Conservation (phyloP, 2,888 invertebrate species). For the Pristionchus entomophagus region DNA sequence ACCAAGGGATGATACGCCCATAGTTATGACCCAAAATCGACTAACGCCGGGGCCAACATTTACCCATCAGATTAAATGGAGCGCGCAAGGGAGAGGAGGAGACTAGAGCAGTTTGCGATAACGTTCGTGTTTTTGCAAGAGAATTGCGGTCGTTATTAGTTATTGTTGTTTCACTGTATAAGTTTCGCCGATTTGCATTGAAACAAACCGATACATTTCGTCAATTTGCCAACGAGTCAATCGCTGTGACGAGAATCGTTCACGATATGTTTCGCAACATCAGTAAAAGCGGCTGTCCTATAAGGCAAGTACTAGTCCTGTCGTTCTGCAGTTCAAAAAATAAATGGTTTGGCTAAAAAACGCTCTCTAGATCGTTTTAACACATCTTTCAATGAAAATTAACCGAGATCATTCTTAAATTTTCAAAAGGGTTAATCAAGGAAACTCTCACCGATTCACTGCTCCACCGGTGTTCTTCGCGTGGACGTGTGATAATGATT, state of each 20-base stretch:
- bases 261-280: no score
- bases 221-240: no score
- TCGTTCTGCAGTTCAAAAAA: neutral
- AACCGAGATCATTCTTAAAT: no score
- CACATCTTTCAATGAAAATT: no score
- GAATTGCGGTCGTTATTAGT: no score
- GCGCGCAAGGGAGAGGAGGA: neutral
- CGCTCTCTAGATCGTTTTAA: neutral
- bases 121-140: neutral
- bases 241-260: no score
- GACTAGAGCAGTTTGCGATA: neutral
- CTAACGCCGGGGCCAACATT: conserved; percentile 2
- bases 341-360: neutral
- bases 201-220: no score
- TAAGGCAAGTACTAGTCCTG: no score
- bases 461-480: neutral
- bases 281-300: no score
- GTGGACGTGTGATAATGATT: neutral
- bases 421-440: no score
- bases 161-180: no score
- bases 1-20: neutral
- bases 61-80: conserved; percentile 38
- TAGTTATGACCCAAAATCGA: conserved; percentile 31
- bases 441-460: neutral
- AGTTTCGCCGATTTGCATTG: no score